These are phyloP conservation scores for Euphonia xanthogaster DNA, from an alignment of 2,797 vertebrate genomes.

Conservation along the genomic window DNA sequence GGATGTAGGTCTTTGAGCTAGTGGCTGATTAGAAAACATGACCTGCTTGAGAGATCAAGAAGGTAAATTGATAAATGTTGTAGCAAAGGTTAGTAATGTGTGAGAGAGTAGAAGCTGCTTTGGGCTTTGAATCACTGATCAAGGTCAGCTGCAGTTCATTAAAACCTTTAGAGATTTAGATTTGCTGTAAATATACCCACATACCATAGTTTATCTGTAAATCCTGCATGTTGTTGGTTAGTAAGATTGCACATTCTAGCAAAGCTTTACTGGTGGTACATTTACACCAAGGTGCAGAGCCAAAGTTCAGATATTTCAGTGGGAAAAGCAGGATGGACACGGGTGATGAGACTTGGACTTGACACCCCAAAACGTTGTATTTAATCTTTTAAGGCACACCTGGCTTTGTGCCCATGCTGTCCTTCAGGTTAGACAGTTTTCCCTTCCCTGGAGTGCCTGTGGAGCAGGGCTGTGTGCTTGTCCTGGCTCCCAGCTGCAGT, in stretches of 20 bases:
- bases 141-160: constrained; percentile 88
- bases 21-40: constrained; percentile 85
- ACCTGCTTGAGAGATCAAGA: constrained; percentile 98
- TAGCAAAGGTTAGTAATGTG: constrained; percentile 82
- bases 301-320: neutral
- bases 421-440: neutral
- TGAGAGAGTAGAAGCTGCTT: constrained; percentile 76
- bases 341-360: rapidly evolving
- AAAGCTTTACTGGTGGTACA: neutral
- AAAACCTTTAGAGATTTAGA: constrained; percentile 78
- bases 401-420: neutral
- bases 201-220: constrained; percentile 53
- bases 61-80: constrained; percentile 91
- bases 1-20: constrained; percentile 76
- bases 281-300: neutral
- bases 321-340: neutral
- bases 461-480: rapidly evolving
- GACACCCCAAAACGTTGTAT: rapidly evolving
- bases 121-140: constrained; percentile 82
- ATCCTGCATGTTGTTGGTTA: constrained; percentile 9
- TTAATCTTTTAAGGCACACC: neutral
- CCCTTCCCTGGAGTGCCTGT: neutral
- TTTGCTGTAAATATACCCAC: constrained; percentile 59
- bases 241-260: neutral
- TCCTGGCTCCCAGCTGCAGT: neutral